Evolutionary conservation across 1,140 invertebrate genomes (phyloP).

Genomic region (Elymnias hypermnestra): DNA sequence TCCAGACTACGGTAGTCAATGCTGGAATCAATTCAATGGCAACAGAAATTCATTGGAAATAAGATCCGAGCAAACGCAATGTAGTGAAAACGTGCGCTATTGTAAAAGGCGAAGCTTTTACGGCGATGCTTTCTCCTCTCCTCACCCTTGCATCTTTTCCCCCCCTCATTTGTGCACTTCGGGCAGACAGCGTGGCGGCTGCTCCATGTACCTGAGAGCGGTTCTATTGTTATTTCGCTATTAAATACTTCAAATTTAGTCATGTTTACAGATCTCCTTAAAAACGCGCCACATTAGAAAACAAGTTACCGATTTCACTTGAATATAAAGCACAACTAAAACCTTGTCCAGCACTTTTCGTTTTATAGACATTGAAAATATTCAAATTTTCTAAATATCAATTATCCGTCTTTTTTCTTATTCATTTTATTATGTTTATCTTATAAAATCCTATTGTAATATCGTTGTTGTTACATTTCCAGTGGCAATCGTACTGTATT

Average conservation of each 20-base stretch:
- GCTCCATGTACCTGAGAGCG: slow-evolving; percentile 8
- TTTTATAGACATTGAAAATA: too few species aligned
- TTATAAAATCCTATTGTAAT: too few species aligned
- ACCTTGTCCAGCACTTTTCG: too few species aligned
- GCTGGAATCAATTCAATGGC: slow-evolving; percentile 26
- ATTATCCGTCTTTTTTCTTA: too few species aligned
- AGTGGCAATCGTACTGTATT: too few species aligned
- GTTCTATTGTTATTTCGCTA: not conserved
- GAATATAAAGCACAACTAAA: too few species aligned
- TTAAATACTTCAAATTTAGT: slow-evolving; percentile 4
- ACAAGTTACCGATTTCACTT: too few species aligned
- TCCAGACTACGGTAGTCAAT: slow-evolving; percentile 13
- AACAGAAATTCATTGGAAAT: slow-evolving; percentile 57
- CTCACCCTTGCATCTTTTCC: not conserved
- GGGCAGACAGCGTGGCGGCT: slow-evolving; percentile 36
- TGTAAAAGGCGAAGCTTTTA: slow-evolving; percentile 47
- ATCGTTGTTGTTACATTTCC: too few species aligned
- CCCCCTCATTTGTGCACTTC: slow-evolving; percentile 8
- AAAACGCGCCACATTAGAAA: too few species aligned
- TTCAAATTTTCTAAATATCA: too few species aligned
- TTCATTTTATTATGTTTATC: too few species aligned
- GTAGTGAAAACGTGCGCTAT: slow-evolving; percentile 55
- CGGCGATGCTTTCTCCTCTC: slow-evolving; percentile 17
- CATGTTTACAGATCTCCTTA: too few species aligned
- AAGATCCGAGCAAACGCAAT: slow-evolving; percentile 49